Base-by-base conservation (phyloP, 2,888 invertebrate genomes). In the Ephialtes manifestator region DNA sequence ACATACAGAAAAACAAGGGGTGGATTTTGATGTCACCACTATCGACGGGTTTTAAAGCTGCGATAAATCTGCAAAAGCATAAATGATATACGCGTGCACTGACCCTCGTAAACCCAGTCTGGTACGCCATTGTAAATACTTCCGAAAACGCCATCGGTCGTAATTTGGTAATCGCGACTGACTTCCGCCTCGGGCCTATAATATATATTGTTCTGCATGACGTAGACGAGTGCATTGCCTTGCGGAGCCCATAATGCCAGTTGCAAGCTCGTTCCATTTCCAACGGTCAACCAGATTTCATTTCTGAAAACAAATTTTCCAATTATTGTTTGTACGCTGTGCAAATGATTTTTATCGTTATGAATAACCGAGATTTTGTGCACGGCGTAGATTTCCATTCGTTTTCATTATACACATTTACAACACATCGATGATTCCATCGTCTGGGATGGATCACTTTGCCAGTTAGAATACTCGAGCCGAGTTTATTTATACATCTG, bases 31-130 rank as follows among this genome's bases (percentile, higher is more conserved):
- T 43, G 35, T 63, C 39, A 20, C 11, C n/a, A 18, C n/a, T 65
- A 39, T 39, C 43, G 39, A 43, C 10, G 20, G 18, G 18, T 15
- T 46, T 46, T 28, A 15, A 24, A 46, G 1, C 48, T 43, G 35
- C 20, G 71, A 70, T 55, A 48, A 31, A 68, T 63, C 65, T 79
- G 67, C 68, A 86, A 84, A 79, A 53, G 60, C 13, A 55, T 80
- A 68, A 85, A 79, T 65, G 28, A 67, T 10, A 15, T 68, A 63
- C 10, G 68, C 43, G 71, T 65, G 82, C 81, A 92, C 93, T 90
- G 92, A 97, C 97, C 98, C 96, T 99, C 98, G 94, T 99, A 99
- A 0, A 99, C 97, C 99, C 99, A 99, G 94, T 99, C 99, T 43
- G 98, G 97, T 11, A 98, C 96, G 39, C 98, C 98, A 93, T 98